Conservation (phyloP, 2,888 invertebrate species). For the Ametastegia equiseti region DNA sequence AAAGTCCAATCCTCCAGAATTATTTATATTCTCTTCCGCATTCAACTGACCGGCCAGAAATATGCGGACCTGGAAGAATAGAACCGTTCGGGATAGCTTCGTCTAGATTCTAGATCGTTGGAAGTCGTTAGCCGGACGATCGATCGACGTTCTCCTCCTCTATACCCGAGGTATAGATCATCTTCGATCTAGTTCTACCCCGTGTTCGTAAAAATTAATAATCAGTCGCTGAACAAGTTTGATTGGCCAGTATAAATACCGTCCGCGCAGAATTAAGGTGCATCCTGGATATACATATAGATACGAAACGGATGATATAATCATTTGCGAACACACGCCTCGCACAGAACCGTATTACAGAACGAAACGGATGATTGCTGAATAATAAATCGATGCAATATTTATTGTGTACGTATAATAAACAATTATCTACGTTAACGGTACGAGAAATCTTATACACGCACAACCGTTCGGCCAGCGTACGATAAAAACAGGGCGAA, state of each 20-base stretch:
- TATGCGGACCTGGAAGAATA: not conserved
- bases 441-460: not conserved
- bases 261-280: not conserved
- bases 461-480: not conserved
- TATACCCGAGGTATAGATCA: constrained; percentile 10
- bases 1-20: not conserved
- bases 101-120: not conserved
- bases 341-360: not conserved
- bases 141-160: not conserved
- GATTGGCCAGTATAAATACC: constrained; percentile 6
- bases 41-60: not conserved
- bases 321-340: constrained; percentile 22
- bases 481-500: not conserved
- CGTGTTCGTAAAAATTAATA: constrained; percentile 5
- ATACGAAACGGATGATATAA: constrained; percentile 35
- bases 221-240: constrained; percentile 28
- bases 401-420: too few relatives aligned
- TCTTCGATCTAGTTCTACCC: constrained; percentile 23
- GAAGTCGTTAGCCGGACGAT: constrained; percentile 17
- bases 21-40: constrained; percentile 13
- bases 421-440: constrained; percentile 6
- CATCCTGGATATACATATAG: not conserved
- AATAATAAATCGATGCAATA: constrained; percentile 26
- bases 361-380: not conserved
- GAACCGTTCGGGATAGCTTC: not conserved